Percentiles rank a stretch among this genome's conserved stretches.
phyloP scores from a whole-genome alignment of 2,113 vertebrate species.

The Anthoscopus minutus region DNA sequence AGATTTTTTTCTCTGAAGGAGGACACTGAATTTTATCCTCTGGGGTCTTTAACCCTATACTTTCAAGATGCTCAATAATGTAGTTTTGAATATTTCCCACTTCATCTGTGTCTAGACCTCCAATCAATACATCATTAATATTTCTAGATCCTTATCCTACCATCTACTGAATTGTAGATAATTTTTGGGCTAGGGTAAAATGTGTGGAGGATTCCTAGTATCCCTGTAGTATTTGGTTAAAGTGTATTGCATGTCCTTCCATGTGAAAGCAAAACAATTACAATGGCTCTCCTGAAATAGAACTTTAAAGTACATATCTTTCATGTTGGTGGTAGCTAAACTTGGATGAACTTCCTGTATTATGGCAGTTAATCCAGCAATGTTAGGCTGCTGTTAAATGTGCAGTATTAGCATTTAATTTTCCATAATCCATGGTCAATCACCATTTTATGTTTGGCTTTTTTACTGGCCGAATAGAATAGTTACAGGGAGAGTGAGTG shows the following conservation, averaged over 20 bases:
- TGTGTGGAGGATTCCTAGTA: not conserved
- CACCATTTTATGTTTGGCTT: not conserved
- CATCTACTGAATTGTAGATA: not conserved
- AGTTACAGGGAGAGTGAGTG: not conserved
- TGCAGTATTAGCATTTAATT: not conserved
- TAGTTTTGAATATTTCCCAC: not conserved
- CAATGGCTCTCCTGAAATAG: not conserved
- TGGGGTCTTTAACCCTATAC: not conserved
- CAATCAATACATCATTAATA: not conserved
- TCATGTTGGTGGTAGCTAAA: not conserved
- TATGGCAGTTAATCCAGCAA: not conserved
- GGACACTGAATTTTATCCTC: not conserved
- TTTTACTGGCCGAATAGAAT: not conserved
- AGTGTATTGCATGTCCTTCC: not conserved
- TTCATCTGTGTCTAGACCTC: not conserved
- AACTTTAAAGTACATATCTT: not conserved
- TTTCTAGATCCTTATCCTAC: not conserved
- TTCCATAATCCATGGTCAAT: not conserved
- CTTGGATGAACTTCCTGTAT: not conserved
- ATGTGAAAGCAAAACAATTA: not conserved
- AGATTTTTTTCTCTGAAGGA: not conserved
- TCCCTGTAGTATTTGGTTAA: not conserved
- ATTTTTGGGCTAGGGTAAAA: not conserved
- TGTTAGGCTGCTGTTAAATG: not conserved
- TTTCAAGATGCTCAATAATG: not conserved